Evolutionary conservation across 2,113 vertebrate genomes (phyloP), one percentile per base, ranked within the genome.

Genomic region (Phrynosoma platyrhinos): DNA sequence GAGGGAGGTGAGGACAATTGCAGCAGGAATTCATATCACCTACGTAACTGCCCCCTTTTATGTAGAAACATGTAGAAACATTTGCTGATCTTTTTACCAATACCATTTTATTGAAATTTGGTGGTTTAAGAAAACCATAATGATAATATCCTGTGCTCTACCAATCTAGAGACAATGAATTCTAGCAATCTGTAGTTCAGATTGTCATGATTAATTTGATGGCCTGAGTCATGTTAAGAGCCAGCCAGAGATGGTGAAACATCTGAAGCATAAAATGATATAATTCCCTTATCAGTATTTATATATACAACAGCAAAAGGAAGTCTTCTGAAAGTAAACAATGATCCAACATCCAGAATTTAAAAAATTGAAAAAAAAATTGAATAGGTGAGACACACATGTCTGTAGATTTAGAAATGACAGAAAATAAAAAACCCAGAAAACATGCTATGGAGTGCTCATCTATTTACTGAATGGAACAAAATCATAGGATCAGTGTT

Each of bases 281-380:
- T 42, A 76, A 82, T 84, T 91, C 74, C 79, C 58, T 90, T 76
- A 12, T 88, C 71, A 21, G 27, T 47, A 36, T 30, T 69, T 79
- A 25, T 69, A 69, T 71, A 86, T 18, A 62, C 58, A 91, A 85
- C 72, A 93, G 86, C 90, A 91, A 93, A 66, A 47, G 47, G 47
- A 71, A 4, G 2, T 86, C 0, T 77, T 91, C 75, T 90, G 83
- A 92, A 90, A 85, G 55, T 88, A 89, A 94, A 94, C 88, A 92
- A 88, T 90, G 92, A 92, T 86, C 83, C 90, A 8, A 4, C 88
- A 86, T 81, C 91, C 25, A 81, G 2, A 82, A 47, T 89, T 79
- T 66, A 91, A 7, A 36, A 90, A 87, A 23, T n/a, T 71, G 89
- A 81, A 68, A 27, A 1, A 32, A 85, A 90, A 0, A 16, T 62